These are phyloP conservation scores for Ictalurus furcatus DNA, from an alignment of 2,113 vertebrate genomes.

Conservation along the genomic window DNA sequence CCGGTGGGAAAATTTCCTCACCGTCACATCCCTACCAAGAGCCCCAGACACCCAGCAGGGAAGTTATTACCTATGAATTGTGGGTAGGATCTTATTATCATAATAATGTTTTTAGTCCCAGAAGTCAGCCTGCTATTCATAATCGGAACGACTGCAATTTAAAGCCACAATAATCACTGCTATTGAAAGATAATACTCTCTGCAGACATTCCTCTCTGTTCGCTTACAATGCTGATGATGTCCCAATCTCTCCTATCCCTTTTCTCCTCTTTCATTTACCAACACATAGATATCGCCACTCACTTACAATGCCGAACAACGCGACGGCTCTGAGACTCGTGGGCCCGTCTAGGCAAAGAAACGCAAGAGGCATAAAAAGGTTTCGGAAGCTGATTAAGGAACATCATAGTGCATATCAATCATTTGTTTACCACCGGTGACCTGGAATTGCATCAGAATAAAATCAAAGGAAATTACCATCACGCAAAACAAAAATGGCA, in stretches of 20 bases:
- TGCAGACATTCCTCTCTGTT: conserved; percentile 45
- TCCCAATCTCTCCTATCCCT: conserved; percentile 30
- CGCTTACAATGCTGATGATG: conserved; percentile 45
- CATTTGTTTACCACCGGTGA: conserved; percentile 1
- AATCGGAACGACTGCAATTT: conserved; percentile 52
- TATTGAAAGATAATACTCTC: conserved; percentile 53
- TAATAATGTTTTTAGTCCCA: conserved; percentile 58
- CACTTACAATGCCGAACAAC: conserved; percentile 34
- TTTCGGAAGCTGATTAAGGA: conserved; percentile 40
- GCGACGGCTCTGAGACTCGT: conserved; percentile 13
- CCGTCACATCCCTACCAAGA: not conserved
- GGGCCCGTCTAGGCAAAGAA: conserved; percentile 32
- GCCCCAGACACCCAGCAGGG: conserved; percentile 29
- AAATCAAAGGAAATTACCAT: conserved; percentile 6
- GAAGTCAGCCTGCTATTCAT: conserved; percentile 57
- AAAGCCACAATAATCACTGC: conserved; percentile 50
- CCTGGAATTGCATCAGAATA: conserved; percentile 26
- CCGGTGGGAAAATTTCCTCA: no score
- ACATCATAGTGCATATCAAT: conserved; percentile 25
- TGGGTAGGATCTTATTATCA: conserved; percentile 55
- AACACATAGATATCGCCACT: conserved; percentile 32
- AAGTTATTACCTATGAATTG: conserved; percentile 57
- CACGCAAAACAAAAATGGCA: not conserved
- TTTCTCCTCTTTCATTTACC: conserved; percentile 47
- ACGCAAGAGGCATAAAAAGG: conserved; percentile 28